phyloP scores from a whole-genome alignment of 2,797 vertebrate genomes.

The Smutsia temminckii region DNA sequence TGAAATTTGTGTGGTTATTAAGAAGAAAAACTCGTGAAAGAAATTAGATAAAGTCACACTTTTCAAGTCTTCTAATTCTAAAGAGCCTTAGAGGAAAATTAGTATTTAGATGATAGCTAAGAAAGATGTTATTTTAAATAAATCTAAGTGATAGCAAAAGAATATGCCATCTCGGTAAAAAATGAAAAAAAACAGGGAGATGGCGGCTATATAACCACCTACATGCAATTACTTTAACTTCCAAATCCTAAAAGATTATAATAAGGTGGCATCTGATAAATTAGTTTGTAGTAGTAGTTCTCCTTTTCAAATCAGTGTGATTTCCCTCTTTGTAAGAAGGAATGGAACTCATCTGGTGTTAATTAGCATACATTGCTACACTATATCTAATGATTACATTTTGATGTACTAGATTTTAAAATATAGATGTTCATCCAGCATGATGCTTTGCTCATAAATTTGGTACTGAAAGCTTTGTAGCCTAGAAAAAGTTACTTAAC shows the following conservation, averaged over 20 bases:
- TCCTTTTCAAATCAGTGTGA: neutral
- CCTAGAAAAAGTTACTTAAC: neutral
- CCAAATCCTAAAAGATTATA: neutral
- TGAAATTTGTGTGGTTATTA: neutral
- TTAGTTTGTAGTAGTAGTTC: neutral
- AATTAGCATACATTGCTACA: neutral
- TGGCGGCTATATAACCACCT: neutral
- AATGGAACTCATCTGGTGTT: neutral
- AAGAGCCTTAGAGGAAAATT: neutral
- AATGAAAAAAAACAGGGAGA: neutral
- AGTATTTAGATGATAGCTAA: neutral
- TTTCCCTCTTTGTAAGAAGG: neutral
- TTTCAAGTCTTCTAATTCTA: neutral
- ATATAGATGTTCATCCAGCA: neutral
- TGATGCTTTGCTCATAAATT: neutral
- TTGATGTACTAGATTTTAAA: neutral
- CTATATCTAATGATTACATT: neutral
- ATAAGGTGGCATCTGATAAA: neutral
- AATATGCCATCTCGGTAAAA: neutral
- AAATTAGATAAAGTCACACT: neutral
- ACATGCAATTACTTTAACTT: constrained; percentile 26
- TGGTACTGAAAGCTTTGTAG: neutral
- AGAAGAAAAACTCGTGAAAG: neutral
- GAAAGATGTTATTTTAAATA: constrained; percentile 32
- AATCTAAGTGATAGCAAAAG: neutral